Conservation (phyloP, 92 coral and sea anemone genomes). For the Actinernus sp. region DNA sequence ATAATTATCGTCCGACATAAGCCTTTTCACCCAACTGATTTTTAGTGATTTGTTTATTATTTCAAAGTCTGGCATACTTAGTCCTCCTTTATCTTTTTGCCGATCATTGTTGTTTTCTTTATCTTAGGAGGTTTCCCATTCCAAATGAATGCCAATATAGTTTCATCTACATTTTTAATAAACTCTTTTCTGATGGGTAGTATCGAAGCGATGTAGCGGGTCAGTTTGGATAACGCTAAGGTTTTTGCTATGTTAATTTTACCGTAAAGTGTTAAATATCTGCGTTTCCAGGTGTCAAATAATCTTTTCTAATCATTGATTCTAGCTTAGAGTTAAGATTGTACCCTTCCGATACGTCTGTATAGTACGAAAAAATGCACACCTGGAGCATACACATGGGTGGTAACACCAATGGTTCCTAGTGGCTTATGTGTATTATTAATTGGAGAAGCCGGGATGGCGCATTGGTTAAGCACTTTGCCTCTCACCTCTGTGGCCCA, state of each 20-base stretch:
- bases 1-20: conserved; percentile 4
- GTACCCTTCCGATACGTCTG: neutral
- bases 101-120: conserved; percentile 19
- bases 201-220: conserved; percentile 11
- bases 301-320: conserved; percentile 19
- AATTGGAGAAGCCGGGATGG: too few species aligned
- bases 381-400: conserved; percentile 3
- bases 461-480: too few species aligned
- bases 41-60: conserved; percentile 11
- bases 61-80: too few species aligned
- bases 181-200: conserved; percentile 4
- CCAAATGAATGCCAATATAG: conserved; percentile 4
- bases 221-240: conserved; percentile 13
- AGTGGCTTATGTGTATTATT: conserved; percentile 7
- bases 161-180: neutral
- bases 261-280: conserved; percentile 1
- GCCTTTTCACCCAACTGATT: conserved; percentile 19
- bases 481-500: too few species aligned
- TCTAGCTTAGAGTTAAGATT: conserved; percentile 17
- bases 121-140: conserved; percentile 16
- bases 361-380: conserved; percentile 9
- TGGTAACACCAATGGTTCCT: conserved; percentile 5
- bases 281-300: neutral
- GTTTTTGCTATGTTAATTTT: conserved; percentile 14
- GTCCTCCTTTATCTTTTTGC: conserved; percentile 4